Base-by-base conservation (phyloP, 1,140 invertebrate species). In the Calliopsis andreniformis region DNA sequence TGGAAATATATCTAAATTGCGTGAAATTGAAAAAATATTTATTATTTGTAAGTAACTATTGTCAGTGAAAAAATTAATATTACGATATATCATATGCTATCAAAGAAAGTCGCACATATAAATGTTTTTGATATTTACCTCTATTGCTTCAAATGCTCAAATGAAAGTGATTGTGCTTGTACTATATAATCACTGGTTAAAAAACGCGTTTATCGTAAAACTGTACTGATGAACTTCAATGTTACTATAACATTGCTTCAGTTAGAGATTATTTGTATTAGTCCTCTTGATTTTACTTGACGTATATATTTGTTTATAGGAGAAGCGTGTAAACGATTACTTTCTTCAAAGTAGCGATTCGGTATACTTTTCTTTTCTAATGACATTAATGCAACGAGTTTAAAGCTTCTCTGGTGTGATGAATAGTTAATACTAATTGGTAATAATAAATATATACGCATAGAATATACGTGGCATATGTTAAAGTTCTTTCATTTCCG, bases 81-180 rank as follows among this genome's bases (percentile, higher is more conserved):
- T 73, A 73, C 8, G 25, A 64, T 73, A 61, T 39, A 47, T 32
- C 12, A 12, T 67, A 64, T 47, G 51, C 58, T 43, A 68, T 42
- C n/a, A 56, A 20, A 63, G 14, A 62, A 42, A 43, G 16, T 53
- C 12, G 55, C 18, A 47, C 56, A 63, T 64, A 71, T 39, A 56
- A 20, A 80, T 39, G 18, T 67, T 78, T 83, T 83, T 83, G 67
- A 82, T 75, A 71, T 76, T 83, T 66, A 55, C n/a, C n/a, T 64
- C 55, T 79, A 83, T 79, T 79, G 80, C 76, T 84, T 84, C 62
- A 78, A 53, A 68, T 83, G 82, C 82, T 84, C 82, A 84, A 83
- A 63, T 62, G 49, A 72, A 81, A 64, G 70, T 76, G 72, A 76
- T 82, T 67, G 47, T 75, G 62, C 80, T 82, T 69, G 16, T 72